phyloP scores from a whole-genome alignment of 1,140 invertebrate species.

The Procambarus clarkii region DNA sequence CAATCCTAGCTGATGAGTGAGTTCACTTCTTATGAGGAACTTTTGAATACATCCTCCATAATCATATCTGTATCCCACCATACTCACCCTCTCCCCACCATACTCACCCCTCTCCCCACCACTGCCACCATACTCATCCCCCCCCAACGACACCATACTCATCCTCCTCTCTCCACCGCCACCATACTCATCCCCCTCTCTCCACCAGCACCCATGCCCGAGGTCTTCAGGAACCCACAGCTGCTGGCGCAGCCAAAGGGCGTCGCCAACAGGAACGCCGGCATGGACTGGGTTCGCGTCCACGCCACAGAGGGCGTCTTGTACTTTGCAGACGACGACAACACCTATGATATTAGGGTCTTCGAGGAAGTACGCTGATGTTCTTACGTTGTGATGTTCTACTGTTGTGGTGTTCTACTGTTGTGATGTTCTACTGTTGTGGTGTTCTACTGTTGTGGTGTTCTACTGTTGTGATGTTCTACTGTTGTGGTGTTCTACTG shows the following conservation, averaged over 20 bases:
- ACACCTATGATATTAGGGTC: constrained; percentile 90
- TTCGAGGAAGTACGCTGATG: constrained; percentile 85
- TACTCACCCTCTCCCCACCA: no score
- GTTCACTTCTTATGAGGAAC: no score
- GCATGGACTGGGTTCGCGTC: constrained; percentile 79
- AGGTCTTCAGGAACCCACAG: constrained; percentile 74
- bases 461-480: no score
- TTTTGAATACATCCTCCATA: no score
- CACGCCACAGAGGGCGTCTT: constrained; percentile 83
- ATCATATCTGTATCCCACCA: no score
- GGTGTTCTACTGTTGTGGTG: no score
- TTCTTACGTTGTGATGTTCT: background rate
- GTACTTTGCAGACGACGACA: constrained; percentile 98
- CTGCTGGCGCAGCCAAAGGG: constrained; percentile 78
- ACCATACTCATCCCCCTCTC: constrained; percentile 74
- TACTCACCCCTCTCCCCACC: no score
- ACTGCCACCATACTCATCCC: background rate
- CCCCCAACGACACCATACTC: no score
- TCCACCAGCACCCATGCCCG: constrained; percentile 81
- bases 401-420: background rate
- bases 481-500: no score
- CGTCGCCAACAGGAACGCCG: constrained; percentile 80
- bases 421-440: no score
- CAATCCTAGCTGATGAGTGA: no score
- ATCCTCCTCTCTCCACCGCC: no score